Evolutionary conservation across 2,888 invertebrate genomes (phyloP).

Genomic region (Drosophila gaucha): DNA sequence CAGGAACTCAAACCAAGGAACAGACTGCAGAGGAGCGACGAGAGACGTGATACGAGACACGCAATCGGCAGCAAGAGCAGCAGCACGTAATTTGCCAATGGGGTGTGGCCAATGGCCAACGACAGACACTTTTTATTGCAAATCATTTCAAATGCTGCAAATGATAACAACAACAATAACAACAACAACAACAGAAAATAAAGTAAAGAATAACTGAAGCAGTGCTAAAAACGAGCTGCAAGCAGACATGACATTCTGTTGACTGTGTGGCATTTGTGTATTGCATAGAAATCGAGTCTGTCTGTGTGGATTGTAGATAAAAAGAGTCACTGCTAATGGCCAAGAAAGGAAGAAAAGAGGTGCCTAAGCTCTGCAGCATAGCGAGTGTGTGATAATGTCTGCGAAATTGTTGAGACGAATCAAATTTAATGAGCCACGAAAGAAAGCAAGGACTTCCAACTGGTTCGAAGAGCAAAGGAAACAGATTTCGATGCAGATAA

Average conservation of each 20-base stretch:
- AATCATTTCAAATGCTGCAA: slow-evolving; percentile 82
- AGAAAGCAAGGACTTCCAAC: background rate
- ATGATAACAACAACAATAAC: slow-evolving; percentile 64
- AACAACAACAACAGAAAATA: background rate
- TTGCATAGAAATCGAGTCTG: slow-evolving; percentile 39
- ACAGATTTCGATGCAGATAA: background rate
- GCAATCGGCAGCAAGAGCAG: slow-evolving; percentile 6
- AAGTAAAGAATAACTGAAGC: slow-evolving; percentile 24
- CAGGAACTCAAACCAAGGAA: slow-evolving; percentile 19
- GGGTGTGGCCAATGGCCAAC: slow-evolving; percentile 75
- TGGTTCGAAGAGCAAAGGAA: background rate
- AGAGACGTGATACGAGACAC: too few species aligned
- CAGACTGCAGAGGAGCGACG: background rate
- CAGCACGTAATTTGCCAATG: slow-evolving; percentile 77
- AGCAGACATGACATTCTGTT: slow-evolving; percentile 60
- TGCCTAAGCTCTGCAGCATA: background rate
- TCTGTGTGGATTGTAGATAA: slow-evolving; percentile 1
- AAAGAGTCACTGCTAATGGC: slow-evolving; percentile 23
- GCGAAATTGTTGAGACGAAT: too few species aligned
- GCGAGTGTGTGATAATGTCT: slow-evolving; percentile 13
- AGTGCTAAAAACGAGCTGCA: slow-evolving; percentile 45
- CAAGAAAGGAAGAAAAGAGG: slow-evolving; percentile 1
- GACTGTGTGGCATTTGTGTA: slow-evolving; percentile 27
- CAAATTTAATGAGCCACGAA: slow-evolving; percentile 26
- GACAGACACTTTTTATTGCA: slow-evolving; percentile 79